Percentiles rank a stretch among this genome's conserved stretches.
phyloP scores from a whole-genome alignment of 30 jellyfish, hydroid and myxozoan species.

The Hydractinia echinata region DNA sequence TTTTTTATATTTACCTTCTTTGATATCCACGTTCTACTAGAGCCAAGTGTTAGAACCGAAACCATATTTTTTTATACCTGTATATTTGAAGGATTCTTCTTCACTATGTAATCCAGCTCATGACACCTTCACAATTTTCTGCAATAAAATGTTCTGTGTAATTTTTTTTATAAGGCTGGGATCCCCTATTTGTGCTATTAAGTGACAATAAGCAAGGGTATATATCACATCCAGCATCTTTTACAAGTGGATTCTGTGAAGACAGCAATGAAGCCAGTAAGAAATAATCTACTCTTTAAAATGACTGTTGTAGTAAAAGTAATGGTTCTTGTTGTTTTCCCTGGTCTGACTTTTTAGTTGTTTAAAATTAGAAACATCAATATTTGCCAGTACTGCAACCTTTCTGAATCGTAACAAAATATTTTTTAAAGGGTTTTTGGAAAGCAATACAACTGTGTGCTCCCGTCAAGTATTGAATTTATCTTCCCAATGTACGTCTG shows the following conservation, averaged over 20 bases:
- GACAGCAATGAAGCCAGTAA: slow-evolving; percentile 76
- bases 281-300: neutral
- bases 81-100: no score
- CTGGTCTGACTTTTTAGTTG: no score
- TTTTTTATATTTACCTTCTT: no score
- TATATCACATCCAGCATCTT: slow-evolving; percentile 60
- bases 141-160: neutral
- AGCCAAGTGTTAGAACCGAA: no score
- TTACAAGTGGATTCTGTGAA: slow-evolving; percentile 48
- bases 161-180: slow-evolving; percentile 68
- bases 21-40: no score
- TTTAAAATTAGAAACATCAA: no score
- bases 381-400: neutral
- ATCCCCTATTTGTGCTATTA: slow-evolving; percentile 58
- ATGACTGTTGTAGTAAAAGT: neutral
- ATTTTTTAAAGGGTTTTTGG: slow-evolving; percentile 57
- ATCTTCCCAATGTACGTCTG: slow-evolving; percentile 64
- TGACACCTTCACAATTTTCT: no score
- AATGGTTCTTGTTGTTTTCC: no score
- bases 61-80: no score
- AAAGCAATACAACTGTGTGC: slow-evolving; percentile 56
- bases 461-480: slow-evolving; percentile 54
- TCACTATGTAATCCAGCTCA: no score
- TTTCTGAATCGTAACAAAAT: neutral
- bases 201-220: slow-evolving; percentile 70